These are phyloP conservation scores for Sebastes elongatus DNA, from an alignment of 2,797 vertebrate genomes.

Conservation along the genomic window DNA sequence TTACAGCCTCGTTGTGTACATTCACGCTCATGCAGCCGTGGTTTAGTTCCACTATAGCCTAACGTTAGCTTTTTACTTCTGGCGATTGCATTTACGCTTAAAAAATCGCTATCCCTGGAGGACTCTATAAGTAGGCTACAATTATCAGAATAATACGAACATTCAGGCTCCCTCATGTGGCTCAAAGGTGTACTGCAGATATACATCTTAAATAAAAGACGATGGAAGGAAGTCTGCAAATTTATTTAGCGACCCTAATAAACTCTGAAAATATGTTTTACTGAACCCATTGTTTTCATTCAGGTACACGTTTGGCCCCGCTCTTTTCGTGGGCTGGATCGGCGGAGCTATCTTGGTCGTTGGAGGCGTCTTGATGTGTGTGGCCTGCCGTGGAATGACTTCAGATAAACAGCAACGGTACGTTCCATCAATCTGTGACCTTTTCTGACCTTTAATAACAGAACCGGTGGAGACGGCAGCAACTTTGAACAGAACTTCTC, in stretches of 20 bases:
- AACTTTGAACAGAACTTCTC: neutral
- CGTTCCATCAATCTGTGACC: constrained; percentile 40
- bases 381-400: constrained; percentile 88
- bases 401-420: constrained; percentile 81
- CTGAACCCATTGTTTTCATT: neutral
- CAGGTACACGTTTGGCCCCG: constrained; percentile 93
- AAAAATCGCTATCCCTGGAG: no score
- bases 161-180: no score
- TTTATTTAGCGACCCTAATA: no score
- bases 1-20: no score
- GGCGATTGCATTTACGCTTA: no score
- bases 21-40: no score
- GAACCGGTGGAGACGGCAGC: neutral
- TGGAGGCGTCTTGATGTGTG: constrained; percentile 90
- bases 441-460: constrained; percentile 13
- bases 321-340: constrained; percentile 93
- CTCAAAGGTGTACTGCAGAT: no score
- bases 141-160: no score
- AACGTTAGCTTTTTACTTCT: neutral
- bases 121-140: no score
- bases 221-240: no score
- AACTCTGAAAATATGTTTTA: neutral
- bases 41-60: no score
- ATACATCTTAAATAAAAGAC: neutral
- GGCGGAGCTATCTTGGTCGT: constrained; percentile 87